Base-by-base conservation (phyloP, 2,797 vertebrate genomes). In the Bradypodion ventrale region DNA sequence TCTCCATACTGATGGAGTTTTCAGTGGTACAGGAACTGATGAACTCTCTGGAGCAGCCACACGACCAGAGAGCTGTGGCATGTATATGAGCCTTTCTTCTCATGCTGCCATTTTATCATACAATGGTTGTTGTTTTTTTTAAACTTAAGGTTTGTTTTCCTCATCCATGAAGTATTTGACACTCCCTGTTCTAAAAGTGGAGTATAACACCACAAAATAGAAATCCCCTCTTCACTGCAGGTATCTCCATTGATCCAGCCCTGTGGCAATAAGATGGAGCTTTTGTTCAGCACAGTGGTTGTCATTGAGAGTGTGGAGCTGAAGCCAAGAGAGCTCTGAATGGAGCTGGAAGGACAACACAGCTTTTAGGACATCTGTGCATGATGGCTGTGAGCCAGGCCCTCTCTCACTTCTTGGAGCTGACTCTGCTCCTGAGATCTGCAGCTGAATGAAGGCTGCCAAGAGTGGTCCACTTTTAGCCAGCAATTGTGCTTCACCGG, bases 381-480 rank as follows among this genome's bases (percentile, higher is more conserved):
- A 27, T 89, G 73, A 82, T 95, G 96, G 94, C 96, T 89, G 12
- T 0, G 59, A 90, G 95, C 96, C 95, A 97, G 92, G 75, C 40
- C 87, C 85, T 75, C 84, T 89, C 88, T 89, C 3, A 0, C 35
- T 70, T 52, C 72, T 87, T 89, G 91, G 81, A 87, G 87, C 82
- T 85, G 77, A 84, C 89, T 75, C 32, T 0, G 49, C 82, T 80
- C 86, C 89, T 56, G 19, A 86, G 89, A 94, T 96, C 96, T 96
- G 90, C 95, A 92, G 91, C 93, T 92, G 96, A 95, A 87, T 94
- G 94, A 96, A 93, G 94, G 94, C 84, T 92, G 89, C 88, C 89
- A 88, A 83, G 82, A 84, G 91, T 85, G 77, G 83, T 59, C 87
- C 89, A 32, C 83, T 76, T 85, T 73, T 87, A 70, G 44, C 81